Conservation (phyloP, 2,888 invertebrate species). For the Linnaemya vulpina region DNA sequence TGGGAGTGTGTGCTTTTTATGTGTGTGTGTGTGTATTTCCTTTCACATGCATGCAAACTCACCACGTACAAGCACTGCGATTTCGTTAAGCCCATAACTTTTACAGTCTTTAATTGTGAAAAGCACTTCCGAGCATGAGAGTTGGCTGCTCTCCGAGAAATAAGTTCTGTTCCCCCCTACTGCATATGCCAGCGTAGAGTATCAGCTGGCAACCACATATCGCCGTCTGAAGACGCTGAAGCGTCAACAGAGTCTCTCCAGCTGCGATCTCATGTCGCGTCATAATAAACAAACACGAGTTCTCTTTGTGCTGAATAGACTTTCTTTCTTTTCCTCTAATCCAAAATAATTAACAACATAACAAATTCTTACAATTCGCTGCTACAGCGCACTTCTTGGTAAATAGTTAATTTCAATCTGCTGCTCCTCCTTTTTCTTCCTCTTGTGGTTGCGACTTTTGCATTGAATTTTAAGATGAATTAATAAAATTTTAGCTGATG, state of each 20-base stretch:
- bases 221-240: constrained; percentile 40
- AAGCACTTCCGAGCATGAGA: no score
- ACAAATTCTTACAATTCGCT: constrained; percentile 71
- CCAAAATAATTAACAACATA: constrained; percentile 75
- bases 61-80: neutral
- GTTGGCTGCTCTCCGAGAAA: no score
- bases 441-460: neutral
- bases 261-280: constrained; percentile 72
- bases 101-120: neutral
- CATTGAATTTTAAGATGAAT: neutral
- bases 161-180: neutral
- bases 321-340: constrained; percentile 65
- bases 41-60: neutral
- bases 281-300: constrained; percentile 73
- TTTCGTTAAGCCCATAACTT: neutral
- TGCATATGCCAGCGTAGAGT: neutral
- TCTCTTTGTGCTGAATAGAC: constrained; percentile 6
- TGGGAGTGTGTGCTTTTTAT: neutral
- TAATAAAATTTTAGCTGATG: neutral
- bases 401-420: constrained; percentile 6
- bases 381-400: constrained; percentile 60
- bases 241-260: constrained; percentile 58
- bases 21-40: neutral
- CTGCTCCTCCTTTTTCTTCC: neutral
- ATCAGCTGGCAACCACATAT: constrained; percentile 17